Percentiles rank a stretch among this genome's conserved stretches.
phyloP scores from a whole-genome alignment of 2,888 invertebrate genomes.

The Cryptops parisi region DNA sequence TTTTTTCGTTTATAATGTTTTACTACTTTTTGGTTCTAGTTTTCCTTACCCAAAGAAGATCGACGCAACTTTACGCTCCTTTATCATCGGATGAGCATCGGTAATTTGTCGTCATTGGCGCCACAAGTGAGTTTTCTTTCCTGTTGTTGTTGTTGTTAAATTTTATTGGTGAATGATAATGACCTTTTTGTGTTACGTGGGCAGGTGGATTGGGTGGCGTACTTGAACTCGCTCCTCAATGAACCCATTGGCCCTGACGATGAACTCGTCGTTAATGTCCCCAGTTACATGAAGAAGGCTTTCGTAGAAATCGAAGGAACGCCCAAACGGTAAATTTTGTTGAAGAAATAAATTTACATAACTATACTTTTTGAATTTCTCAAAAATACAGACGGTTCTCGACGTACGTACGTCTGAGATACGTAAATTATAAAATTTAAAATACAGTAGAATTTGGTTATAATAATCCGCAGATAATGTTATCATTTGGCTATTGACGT shows the following conservation, averaged over 20 bases:
- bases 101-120: conserved; percentile 45
- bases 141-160: neutral
- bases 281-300: conserved; percentile 57
- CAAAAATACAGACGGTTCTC: too few species aligned
- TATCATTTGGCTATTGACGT: too few species aligned
- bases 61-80: conserved; percentile 75
- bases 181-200: conserved; percentile 5
- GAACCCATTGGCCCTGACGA: conserved; percentile 44
- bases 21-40: conserved; percentile 41
- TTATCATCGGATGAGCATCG: conserved; percentile 83
- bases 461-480: too few species aligned
- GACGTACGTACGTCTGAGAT: too few species aligned
- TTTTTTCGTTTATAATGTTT: too few species aligned
- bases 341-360: too few species aligned
- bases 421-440: too few species aligned
- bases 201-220: conserved; percentile 49
- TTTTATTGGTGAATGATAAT: neutral
- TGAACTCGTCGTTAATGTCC: conserved; percentile 68
- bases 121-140: conserved; percentile 12
- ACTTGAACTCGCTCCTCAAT: conserved; percentile 62
- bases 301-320: conserved; percentile 44
- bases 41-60: conserved; percentile 73
- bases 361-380: too few species aligned
- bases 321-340: conserved; percentile 38
- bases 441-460: too few species aligned